Percentiles rank a stretch among this genome's conserved stretches.
These are phyloP conservation scores for Barbus barbus DNA, from an alignment of 2,113 vertebrate genomes.

Conservation along the genomic window DNA sequence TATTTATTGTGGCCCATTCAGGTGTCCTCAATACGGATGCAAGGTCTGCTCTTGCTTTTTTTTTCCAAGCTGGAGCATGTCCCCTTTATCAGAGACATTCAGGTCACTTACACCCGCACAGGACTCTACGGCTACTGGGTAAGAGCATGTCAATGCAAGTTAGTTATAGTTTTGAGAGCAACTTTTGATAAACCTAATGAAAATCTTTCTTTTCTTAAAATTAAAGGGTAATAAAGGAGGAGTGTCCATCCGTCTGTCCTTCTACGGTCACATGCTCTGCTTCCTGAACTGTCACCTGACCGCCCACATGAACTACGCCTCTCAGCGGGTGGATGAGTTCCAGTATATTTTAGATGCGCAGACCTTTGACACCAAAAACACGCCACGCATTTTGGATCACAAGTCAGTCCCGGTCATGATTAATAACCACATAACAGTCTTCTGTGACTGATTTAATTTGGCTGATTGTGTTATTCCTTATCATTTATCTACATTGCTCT, in stretches of 20 bases:
- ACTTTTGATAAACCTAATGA: background rate
- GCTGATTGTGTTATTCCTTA: too few relatives aligned
- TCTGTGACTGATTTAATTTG: too few relatives aligned
- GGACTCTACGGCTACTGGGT: slow-evolving; percentile 95
- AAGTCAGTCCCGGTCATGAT: slow-evolving; percentile 75
- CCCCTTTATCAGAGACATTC: slow-evolving; percentile 85
- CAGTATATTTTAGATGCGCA: slow-evolving; percentile 87
- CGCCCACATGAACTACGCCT: slow-evolving; percentile 86
- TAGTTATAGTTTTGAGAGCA: background rate
- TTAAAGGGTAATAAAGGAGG: slow-evolving; percentile 95
- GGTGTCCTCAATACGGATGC: slow-evolving; percentile 91
- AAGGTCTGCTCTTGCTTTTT: slow-evolving; percentile 89
- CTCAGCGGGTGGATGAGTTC: slow-evolving; percentile 87
- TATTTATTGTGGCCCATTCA: slow-evolving; percentile 57
- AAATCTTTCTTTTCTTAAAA: too few relatives aligned
- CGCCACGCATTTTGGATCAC: slow-evolving; percentile 81
- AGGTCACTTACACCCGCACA: slow-evolving; percentile 85
- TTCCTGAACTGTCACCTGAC: slow-evolving; percentile 96
- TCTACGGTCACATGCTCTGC: slow-evolving; percentile 88
- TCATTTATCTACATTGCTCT: too few relatives aligned
- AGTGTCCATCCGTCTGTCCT: slow-evolving; percentile 81
- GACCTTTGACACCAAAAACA: slow-evolving; percentile 73
- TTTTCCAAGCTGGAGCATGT: slow-evolving; percentile 85
- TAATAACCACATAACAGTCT: too few relatives aligned
- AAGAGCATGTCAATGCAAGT: slow-evolving; percentile 48